Percentiles rank a stretch among this genome's conserved stretches.
These are phyloP conservation scores for Cyclargus thomasi DNA, from an alignment of 1,140 invertebrate genomes.

Conservation along the genomic window DNA sequence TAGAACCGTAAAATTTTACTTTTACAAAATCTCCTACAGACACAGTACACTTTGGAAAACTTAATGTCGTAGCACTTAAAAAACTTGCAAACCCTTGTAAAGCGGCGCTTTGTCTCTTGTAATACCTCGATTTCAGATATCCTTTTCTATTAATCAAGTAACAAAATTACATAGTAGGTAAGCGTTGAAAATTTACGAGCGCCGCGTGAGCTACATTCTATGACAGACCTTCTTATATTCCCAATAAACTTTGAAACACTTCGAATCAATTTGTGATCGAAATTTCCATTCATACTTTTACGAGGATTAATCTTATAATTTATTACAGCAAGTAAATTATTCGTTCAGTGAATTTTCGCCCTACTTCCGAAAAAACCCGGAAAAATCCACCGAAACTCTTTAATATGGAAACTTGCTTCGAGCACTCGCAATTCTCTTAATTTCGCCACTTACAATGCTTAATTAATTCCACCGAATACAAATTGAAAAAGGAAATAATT, in stretches of 20 bases:
- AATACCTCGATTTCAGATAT: no score
- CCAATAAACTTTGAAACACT: not conserved
- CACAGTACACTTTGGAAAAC: no score
- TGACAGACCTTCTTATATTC: not conserved
- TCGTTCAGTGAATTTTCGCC: not conserved
- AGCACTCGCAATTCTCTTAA: not conserved
- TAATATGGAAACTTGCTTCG: not conserved
- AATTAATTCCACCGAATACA: not conserved
- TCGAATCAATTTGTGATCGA: not conserved
- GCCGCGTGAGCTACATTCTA: not conserved
- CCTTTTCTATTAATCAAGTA: not conserved
- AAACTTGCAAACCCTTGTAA: no score
- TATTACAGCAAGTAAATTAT: not conserved
- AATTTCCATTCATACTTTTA: not conserved
- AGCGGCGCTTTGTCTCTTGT: no score
- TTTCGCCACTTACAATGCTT: not conserved
- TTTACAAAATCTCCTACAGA: no score
- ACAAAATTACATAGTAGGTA: not conserved
- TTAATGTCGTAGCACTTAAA: no score
- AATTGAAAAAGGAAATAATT: not conserved
- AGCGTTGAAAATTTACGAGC: not conserved
- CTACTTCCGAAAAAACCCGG: not conserved
- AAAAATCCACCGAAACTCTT: not conserved
- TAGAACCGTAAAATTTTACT: no score
- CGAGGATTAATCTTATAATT: slow-evolving; percentile 1